Conservation (phyloP, 2,113 vertebrate species). For the Aythya baeri region DNA sequence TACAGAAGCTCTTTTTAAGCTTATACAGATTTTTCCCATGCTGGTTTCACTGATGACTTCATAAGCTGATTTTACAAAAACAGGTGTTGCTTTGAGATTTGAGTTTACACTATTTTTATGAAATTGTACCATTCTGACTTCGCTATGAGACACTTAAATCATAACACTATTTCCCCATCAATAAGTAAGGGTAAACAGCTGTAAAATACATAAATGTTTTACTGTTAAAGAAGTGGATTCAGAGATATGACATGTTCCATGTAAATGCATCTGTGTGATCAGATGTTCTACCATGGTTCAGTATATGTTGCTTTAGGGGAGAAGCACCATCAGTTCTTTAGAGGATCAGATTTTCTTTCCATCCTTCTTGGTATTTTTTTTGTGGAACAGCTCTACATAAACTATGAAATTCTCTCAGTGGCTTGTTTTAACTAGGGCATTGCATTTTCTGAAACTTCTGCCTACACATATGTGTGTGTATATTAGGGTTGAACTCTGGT, state of each 20-base stretch:
- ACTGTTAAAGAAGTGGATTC: background rate
- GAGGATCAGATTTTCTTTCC: background rate
- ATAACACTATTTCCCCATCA: background rate
- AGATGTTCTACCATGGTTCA: background rate
- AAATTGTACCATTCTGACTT: background rate
- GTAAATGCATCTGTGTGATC: background rate
- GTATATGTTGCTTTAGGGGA: background rate
- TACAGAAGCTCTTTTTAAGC: background rate
- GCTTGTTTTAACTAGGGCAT: background rate
- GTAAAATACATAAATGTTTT: background rate
- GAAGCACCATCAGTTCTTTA: background rate
- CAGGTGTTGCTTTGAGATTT: constrained; percentile 10
- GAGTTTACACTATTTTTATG: background rate
- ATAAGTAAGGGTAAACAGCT: background rate
- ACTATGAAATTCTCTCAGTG: background rate
- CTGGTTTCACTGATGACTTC: background rate
- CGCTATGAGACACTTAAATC: background rate
- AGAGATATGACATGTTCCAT: background rate
- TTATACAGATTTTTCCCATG: background rate
- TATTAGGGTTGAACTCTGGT: background rate
- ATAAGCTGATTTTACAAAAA: background rate
- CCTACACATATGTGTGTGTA: fast-evolving
- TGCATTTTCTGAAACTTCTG: background rate
- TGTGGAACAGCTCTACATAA: background rate
- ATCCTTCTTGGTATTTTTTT: background rate